Conservation (phyloP, 2,113 vertebrate species). For the Etheostoma spectabile region DNA sequence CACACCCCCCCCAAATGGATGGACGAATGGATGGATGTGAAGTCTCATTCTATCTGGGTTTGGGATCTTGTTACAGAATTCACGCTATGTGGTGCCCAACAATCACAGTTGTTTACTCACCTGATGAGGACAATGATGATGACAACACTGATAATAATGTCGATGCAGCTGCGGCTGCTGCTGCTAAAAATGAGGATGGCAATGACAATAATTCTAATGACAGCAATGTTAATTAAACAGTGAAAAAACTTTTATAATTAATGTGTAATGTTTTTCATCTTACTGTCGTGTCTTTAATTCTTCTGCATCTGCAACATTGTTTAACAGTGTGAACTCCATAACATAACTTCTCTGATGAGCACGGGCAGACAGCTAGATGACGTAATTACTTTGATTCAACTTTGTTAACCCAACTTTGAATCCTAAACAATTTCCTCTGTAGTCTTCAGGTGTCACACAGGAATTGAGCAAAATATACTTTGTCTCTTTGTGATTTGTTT, state of each 20-base stretch:
- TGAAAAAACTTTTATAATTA: conserved; percentile 9
- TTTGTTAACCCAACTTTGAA: not conserved
- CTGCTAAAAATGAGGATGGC: conserved; percentile 23
- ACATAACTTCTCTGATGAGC: not conserved
- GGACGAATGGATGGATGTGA: conserved; percentile 6
- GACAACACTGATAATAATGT: conserved; percentile 49
- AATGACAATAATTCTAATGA: conserved; percentile 17
- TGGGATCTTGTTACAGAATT: conserved; percentile 31
- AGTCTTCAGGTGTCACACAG: not conserved
- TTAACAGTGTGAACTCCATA: not conserved
- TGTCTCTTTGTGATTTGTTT: not conserved
- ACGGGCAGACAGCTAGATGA: not conserved
- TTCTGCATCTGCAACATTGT: conserved; percentile 9
- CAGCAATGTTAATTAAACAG: conserved; percentile 5
- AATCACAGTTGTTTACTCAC: conserved; percentile 52
- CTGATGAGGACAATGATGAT: conserved; percentile 39
- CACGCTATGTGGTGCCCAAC: conserved; percentile 6
- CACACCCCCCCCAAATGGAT: conserved; percentile 73
- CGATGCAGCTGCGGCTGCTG: conserved; percentile 44
- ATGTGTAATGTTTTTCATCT: conserved; percentile 1
- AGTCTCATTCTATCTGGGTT: conserved; percentile 26
- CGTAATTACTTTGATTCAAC: not conserved
- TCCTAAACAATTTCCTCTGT: not conserved
- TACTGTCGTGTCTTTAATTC: not conserved
- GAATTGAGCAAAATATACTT: not conserved